Evolutionary conservation across 1,140 invertebrate genomes (phyloP), one percentile per base, ranked within the genome.

Genomic region (Euwallacea similis): DNA sequence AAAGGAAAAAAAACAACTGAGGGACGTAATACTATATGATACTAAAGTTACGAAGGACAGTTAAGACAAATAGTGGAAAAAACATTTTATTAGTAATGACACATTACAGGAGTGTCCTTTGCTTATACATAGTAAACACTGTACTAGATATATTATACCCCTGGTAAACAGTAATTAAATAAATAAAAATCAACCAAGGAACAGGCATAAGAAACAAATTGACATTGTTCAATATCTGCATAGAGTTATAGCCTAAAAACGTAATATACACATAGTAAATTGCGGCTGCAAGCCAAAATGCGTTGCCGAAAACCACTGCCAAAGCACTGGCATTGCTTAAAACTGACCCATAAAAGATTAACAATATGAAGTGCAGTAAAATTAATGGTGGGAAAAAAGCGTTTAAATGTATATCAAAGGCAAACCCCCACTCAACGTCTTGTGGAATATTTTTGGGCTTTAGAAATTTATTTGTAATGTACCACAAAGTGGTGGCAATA

Each of bases 381-480:
- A 98, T 91, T 21, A 99, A 85, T 4, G 96, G 88, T 64, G 98
- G 97, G 84, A 99, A 98, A 82, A 97, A 97, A 7, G 98, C 97
- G 86, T 99, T 99, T 69, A 99, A 87, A 85, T 99, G 98, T 50
- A 99, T 95, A 84, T 99, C 98, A 84, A 99, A 99, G 42, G 94
- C 91, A 84, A 98, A 99, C 2, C 93, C 98, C 98, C 98, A 99
- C 83, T 99, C 98, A 61, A 99, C 96, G 83, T 96, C 93, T 50
- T 90, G 87, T 43, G 87, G 87, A 73, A 81, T 80, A 60, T 79
- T 81, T 79, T 92, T 88, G 77, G 89, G 87, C 59, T 92, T 84
- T 76, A 99, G 84, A 83, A 96, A 98, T 76, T 88, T 89, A 84
- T 99, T 99, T 56, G 88, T 89, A 33, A 96, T 72, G 81, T 92